Base-by-base conservation (phyloP, 2,888 invertebrate genomes). In the Drosophila macrothrix region DNA sequence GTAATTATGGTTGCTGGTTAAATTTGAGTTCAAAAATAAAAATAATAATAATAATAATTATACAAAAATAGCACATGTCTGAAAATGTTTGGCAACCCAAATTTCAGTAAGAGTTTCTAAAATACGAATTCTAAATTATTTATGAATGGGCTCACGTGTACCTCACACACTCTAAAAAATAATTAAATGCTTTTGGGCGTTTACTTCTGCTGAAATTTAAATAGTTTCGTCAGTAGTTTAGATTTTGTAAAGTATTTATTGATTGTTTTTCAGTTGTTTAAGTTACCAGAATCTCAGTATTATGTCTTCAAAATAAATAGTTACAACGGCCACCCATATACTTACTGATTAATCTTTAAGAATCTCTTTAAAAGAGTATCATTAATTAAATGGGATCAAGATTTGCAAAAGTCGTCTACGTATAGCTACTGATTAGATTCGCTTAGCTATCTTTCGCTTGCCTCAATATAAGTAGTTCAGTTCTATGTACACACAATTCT, bases 1-100 rank as follows among this genome's bases (percentile, higher is more conserved):
- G 68, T 83, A 75, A 83, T 85, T 80, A 83, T 63, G 72, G 58
- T 46, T 41, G 70, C 70, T 54, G 71, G 53, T 73, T 77, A 62
- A 66, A 73, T 70, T 62, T 62, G 67, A 58, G 52, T 55, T 63
- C 55, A 67, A 76, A 58, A 74, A 73, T 77, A 78, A 64, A 72
- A 50, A 70, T 63, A n/a, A 14, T 9, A 49, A 73, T 71, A 69
- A 82, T 64, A 67, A 72, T 67, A 71, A 69, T 73, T 46, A 41
- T 39, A 39, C 37, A 9, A 37, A 41, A 28, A 55, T 37, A 28
- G 55, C 28, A 19, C 10, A 37, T 37, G 10, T 39, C 37, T 56
- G 29, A 39, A 70, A 59, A 50, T 73, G 58, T 60, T 70, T 71
- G 62, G 56, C 64, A 71, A 70, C 62, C 71, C 35, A 78, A 84